A percentile compares a stretch with the other conserved stretches of the same genome.
Evolutionary conservation across 2,113 vertebrate genomes (phyloP).

Genomic region (Apeltes quadracus): DNA sequence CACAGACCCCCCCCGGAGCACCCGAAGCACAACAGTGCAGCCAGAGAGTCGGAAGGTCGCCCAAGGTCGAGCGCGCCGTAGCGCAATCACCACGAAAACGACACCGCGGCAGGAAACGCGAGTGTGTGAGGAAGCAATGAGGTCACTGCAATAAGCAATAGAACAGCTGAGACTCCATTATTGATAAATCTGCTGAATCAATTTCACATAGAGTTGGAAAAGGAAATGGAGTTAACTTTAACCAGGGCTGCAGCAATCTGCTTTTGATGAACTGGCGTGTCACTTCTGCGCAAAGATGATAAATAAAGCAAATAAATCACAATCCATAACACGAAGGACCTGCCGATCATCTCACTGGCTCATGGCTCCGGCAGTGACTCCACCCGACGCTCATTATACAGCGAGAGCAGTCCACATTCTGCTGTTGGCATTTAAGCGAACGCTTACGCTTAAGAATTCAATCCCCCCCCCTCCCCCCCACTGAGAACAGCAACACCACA

Average conservation of each 20-base stretch:
- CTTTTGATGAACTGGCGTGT: too few relatives aligned
- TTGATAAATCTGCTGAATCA: background rate
- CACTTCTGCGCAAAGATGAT: too few relatives aligned
- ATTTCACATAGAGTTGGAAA: background rate
- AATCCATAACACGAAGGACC: background rate
- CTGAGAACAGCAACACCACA: background rate
- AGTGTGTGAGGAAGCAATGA: too few relatives aligned
- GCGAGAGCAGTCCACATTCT: too few relatives aligned
- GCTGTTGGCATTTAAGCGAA: slow-evolving; percentile 46
- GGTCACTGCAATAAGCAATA: background rate
- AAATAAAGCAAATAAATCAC: too few relatives aligned
- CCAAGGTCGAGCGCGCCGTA: too few relatives aligned
- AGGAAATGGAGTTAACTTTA: too few relatives aligned
- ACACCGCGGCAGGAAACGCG: too few relatives aligned
- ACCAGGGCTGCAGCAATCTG: background rate
- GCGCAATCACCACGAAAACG: too few relatives aligned
- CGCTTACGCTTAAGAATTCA: slow-evolving; percentile 51
- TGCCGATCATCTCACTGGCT: background rate
- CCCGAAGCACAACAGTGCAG: slow-evolving; percentile 13
- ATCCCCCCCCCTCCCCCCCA: slow-evolving; percentile 12
- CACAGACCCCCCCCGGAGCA: background rate
- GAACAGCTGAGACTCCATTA: background rate
- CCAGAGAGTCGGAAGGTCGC: too few relatives aligned
- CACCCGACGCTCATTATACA: too few relatives aligned
- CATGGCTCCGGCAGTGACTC: background rate